A percentile compares a stretch with the other conserved stretches of the same genome.
Evolutionary conservation across 2,113 vertebrate genomes (phyloP).

Genomic region (Crotalus viridis): DNA sequence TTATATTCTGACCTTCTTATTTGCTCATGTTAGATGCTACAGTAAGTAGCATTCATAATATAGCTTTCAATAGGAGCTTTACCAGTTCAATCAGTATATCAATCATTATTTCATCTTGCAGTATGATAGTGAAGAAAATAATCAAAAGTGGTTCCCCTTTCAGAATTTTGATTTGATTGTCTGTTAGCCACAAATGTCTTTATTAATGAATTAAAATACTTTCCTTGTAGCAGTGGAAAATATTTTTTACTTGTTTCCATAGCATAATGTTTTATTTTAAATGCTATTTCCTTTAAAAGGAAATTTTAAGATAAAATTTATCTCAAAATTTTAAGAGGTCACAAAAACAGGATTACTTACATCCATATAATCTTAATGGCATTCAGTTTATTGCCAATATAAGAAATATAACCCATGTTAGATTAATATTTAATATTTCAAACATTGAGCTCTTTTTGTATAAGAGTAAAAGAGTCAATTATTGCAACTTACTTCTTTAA

Average conservation of each 20-base stretch:
- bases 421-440: background rate
- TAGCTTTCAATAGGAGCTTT: background rate
- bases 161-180: background rate
- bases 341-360: background rate
- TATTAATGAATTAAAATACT: background rate
- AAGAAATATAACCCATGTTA: background rate
- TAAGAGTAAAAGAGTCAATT: constrained; percentile 7
- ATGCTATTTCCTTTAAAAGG: background rate
- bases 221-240: background rate
- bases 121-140: background rate
- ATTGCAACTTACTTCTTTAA: background rate
- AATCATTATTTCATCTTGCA: background rate
- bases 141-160: background rate
- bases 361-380: background rate
- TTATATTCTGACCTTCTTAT: background rate
- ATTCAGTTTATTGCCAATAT: constrained; percentile 22
- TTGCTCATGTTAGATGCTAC: background rate
- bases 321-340: background rate
- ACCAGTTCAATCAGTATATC: background rate
- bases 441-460: background rate
- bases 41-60: background rate
- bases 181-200: background rate
- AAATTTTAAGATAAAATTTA: background rate
- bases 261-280: background rate
- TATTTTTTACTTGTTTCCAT: background rate